These are phyloP conservation scores for Pristiophorus japonicus DNA, from an alignment of 2,113 vertebrate genomes.

Conservation along the genomic window DNA sequence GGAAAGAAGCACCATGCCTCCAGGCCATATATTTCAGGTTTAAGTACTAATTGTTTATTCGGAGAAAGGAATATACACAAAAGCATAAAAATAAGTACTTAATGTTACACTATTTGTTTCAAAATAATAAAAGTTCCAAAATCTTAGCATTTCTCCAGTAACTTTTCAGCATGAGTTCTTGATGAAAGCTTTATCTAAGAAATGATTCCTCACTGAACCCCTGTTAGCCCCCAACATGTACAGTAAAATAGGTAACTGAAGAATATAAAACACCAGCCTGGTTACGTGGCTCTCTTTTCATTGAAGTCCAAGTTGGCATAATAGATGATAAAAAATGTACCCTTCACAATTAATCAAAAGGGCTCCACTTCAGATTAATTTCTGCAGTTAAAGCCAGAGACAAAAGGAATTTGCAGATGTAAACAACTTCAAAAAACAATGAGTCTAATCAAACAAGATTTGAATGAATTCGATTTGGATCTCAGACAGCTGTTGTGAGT, in stretches of 20 bases:
- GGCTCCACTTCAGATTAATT: not conserved
- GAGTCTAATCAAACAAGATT: not conserved
- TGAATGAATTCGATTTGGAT: constrained; percentile 1
- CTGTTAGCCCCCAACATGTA: not conserved
- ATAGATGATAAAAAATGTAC: constrained; percentile 1
- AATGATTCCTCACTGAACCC: not conserved
- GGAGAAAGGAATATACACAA: not conserved
- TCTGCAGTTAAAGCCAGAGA: not conserved
- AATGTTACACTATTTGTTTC: not conserved
- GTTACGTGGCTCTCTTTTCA: not conserved
- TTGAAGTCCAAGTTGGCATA: constrained; percentile 6
- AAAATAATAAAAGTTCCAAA: too few species aligned
- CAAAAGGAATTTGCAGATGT: not conserved
- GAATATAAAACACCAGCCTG: not conserved
- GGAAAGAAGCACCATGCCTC: not conserved
- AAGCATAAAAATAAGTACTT: not conserved
- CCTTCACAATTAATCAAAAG: constrained; percentile 12
- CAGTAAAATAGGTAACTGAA: not conserved
- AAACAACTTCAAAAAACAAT: constrained; percentile 16
- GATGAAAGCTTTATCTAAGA: not conserved
- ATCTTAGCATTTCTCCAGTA: not conserved
- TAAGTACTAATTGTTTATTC: not conserved
- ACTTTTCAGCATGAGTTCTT: not conserved
- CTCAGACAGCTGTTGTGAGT: not conserved
- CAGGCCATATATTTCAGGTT: not conserved